Conservation (phyloP, 2,113 vertebrate species). For the Grallaria varia region DNA sequence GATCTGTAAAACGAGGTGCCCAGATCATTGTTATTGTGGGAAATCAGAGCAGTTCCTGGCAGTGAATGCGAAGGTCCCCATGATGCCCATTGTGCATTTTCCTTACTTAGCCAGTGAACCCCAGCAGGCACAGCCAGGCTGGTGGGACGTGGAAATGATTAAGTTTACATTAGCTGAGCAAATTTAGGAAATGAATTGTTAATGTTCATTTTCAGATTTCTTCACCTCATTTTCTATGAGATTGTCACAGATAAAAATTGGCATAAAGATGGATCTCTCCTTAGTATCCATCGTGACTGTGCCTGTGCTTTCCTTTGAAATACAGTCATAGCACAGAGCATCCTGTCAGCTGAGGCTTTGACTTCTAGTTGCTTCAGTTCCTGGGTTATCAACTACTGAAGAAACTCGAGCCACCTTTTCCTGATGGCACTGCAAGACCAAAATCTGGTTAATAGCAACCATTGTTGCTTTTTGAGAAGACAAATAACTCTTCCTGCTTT, state of each 20-base stretch:
- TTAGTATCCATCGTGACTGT: background rate
- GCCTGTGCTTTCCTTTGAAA: background rate
- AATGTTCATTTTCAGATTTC: background rate
- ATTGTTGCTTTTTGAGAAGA: background rate
- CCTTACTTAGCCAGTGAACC: background rate
- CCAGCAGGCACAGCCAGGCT: background rate
- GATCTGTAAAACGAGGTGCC: background rate
- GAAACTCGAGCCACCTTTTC: background rate
- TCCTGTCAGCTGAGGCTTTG: background rate
- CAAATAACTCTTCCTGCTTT: background rate
- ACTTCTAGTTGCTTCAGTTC: background rate
- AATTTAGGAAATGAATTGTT: background rate
- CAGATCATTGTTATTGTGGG: rapidly evolving
- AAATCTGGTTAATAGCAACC: background rate
- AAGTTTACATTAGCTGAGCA: background rate
- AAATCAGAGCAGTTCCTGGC: background rate
- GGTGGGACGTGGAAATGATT: background rate
- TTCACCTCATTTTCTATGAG: background rate
- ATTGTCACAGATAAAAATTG: background rate
- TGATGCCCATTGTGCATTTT: background rate
- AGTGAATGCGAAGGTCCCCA: background rate
- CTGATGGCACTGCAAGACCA: background rate
- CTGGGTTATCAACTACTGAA: background rate
- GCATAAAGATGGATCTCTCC: background rate
- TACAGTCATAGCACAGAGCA: background rate